Base-by-base conservation (phyloP, 2,797 vertebrate species). In the Lepilemur septentrionalis region DNA sequence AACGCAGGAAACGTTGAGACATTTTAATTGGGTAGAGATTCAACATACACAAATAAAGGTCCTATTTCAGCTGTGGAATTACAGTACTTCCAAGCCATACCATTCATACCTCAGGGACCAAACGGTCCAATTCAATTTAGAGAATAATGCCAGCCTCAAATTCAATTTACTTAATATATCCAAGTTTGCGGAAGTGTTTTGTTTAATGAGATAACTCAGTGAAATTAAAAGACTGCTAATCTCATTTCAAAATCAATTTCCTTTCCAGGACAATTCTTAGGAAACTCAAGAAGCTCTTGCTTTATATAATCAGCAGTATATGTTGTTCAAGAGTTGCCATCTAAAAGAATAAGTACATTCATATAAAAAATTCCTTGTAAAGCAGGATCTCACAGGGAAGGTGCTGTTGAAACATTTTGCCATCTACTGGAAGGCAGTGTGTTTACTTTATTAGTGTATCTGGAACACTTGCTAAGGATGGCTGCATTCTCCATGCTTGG, bases 201-300 rank as follows among this genome's bases (percentile, higher is more conserved):
- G 46, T 72, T 72, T 35, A 73, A 46, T 78, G 79, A 88, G 82
- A 78, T 38, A 43, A n/a, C 84, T 83, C 22, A 70, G 94, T 84
- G n/a, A 93, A 88, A 95, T 80, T 78, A 97, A 97, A 70, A 52
- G 41, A 7, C n/a, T 0, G 0, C 38, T 79, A 61, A 90, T 93
- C 83, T 97, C 87, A 46, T 15, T 88, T 97, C 55, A 79, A 91
- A 97, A 96, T 57, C 41, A 79, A 7, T 14, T 69, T 75, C 30
- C 70, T 97, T 93, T 78, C 75, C n/a, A 61, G 59, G 65, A 14
- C 43, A 55, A 35, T 76, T 91, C 80, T 87, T 23, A 18, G 76
- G 43, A 83, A 43, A 43, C 1, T 72, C 0, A 22, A 79, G 89
- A 46, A 72, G 52, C 4, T 38, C 55, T 93, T 0, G 0, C 72